Base-by-base conservation (phyloP, 2,113 vertebrate genomes). In the Nibea coibor region DNA sequence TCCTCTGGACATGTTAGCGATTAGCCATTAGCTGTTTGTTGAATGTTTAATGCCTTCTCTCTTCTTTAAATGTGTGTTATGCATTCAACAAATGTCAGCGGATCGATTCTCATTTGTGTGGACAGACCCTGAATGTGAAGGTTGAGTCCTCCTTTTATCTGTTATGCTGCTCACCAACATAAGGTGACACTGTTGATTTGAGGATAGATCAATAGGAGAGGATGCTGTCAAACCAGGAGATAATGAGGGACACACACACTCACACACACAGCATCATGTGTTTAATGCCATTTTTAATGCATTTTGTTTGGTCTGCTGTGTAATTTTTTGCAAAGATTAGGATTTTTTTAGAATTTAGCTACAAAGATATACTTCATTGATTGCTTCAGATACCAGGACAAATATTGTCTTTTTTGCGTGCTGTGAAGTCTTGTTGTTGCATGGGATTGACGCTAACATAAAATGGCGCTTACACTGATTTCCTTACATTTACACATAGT, bases 71-170 rank as follows among this genome's bases (percentile, higher is more conserved):
- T 50, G 14, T 57, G 12, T 68, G 63, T 45, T 7, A 19, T 64
- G 10, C 42, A 64, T 63, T 81, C 35, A 58, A 42, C 69, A 72
- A 75, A 82, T 81, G 67, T 84, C 19, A 80, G 48, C 20, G 24
- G 62, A 82, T 85, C 35, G 22, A 84, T 89, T 78, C 26, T 83
- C 58, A 50, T 80, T 78, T 82, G 51, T 64, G 26, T 83, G 77
- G 43, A 63, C 43, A 17, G 75, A 61, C 35, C 57, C 47, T 58
- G 66, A 66, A 66, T 64, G 28, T 53, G 63, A 79, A 76, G 61
- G 62, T 57, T 50, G 61, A 77, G 22, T 58, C 62, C 22, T 50
- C 22, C 20, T 59, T 53, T 48, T 43, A 31, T 81, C 28, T 58
- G 56, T 59, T 51, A 24, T 78, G 61, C 69, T 59, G 72, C 61